phyloP scores from a whole-genome alignment of 2,888 invertebrate genomes.

The Coleophora deauratella region DNA sequence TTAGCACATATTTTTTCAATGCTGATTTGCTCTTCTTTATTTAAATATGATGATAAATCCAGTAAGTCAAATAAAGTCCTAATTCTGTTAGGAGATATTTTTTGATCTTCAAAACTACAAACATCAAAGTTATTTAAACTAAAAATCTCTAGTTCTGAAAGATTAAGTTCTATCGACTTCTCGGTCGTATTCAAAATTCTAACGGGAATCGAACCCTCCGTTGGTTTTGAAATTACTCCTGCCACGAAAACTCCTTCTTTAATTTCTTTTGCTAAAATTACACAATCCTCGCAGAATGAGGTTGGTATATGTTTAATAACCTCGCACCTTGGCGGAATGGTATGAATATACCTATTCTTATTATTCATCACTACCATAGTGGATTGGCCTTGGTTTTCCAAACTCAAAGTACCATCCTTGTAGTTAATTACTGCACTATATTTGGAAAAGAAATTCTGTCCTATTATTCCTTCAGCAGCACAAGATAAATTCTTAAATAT shows the following conservation, averaged over 20 bases:
- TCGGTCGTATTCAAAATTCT: constrained; percentile 16
- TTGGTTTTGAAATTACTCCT: constrained; percentile 7
- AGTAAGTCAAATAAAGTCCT: constrained; percentile 15
- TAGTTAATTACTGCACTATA: constrained; percentile 10
- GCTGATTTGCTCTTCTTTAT: constrained; percentile 4
- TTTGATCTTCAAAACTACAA: constrained; percentile 12
- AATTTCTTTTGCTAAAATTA: constrained; percentile 13
- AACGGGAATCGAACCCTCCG: constrained; percentile 13
- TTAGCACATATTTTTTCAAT: constrained; percentile 17
- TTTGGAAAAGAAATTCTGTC: constrained; percentile 15
- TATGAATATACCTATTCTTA: too few species aligned
- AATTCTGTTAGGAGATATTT: constrained; percentile 14
- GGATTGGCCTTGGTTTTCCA: background rate
- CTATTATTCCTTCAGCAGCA: constrained; percentile 3
- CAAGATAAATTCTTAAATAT: constrained; percentile 5
- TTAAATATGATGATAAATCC: constrained; percentile 10
- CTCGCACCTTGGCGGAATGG: constrained; percentile 14
- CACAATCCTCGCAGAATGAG: constrained; percentile 8
- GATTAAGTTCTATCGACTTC: constrained; percentile 8
- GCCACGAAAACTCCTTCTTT: constrained; percentile 15
- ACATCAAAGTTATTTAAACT: constrained; percentile 10
- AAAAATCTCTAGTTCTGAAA: constrained; percentile 6
- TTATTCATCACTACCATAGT: background rate
- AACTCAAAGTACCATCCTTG: constrained; percentile 4
- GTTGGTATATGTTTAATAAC: constrained; percentile 12